These are phyloP conservation scores for Drosophila villosipedis DNA, from an alignment of 2,888 invertebrate species.

Conservation along the genomic window DNA sequence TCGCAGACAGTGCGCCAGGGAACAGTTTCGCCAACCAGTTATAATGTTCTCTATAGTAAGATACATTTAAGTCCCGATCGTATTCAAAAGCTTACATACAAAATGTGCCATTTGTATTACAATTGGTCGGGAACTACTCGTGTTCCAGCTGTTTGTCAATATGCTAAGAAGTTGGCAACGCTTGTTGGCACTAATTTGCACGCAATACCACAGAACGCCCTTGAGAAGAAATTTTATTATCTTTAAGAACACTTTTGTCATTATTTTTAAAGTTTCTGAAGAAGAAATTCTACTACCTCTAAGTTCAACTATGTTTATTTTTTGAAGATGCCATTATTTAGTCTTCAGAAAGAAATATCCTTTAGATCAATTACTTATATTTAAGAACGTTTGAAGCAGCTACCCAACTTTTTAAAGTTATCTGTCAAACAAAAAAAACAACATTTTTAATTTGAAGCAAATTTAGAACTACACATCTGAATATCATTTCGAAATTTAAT, in stretches of 20 bases:
- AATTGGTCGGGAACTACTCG: slow-evolving; percentile 95
- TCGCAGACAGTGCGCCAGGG: slow-evolving; percentile 95
- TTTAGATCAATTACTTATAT: background rate
- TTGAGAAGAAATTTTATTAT: slow-evolving; percentile 90
- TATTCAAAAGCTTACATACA: slow-evolving; percentile 94
- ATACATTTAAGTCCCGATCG: slow-evolving; percentile 90
- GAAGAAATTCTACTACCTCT: background rate
- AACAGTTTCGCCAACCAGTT: slow-evolving; percentile 95
- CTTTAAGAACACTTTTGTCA: slow-evolving; percentile 86
- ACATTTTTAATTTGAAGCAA: background rate
- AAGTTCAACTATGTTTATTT: too few species aligned
- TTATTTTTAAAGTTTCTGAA: background rate
- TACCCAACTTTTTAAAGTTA: background rate
- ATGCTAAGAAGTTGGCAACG: slow-evolving; percentile 97
- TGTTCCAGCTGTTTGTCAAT: slow-evolving; percentile 97
- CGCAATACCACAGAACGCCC: slow-evolving; percentile 88
- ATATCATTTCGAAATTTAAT: background rate
- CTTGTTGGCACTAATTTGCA: slow-evolving; percentile 93
- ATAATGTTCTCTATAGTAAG: slow-evolving; percentile 93
- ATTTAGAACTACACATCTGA: background rate
- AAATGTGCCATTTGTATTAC: slow-evolving; percentile 95
- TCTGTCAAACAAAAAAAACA: background rate
- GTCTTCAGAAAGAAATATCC: background rate
- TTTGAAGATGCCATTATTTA: background rate
- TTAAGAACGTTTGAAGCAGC: background rate